Percentiles rank a stretch among this genome's conserved stretches.
These are phyloP conservation scores for Sisyra terminalis DNA, from an alignment of 2,888 invertebrate genomes.

Conservation along the genomic window DNA sequence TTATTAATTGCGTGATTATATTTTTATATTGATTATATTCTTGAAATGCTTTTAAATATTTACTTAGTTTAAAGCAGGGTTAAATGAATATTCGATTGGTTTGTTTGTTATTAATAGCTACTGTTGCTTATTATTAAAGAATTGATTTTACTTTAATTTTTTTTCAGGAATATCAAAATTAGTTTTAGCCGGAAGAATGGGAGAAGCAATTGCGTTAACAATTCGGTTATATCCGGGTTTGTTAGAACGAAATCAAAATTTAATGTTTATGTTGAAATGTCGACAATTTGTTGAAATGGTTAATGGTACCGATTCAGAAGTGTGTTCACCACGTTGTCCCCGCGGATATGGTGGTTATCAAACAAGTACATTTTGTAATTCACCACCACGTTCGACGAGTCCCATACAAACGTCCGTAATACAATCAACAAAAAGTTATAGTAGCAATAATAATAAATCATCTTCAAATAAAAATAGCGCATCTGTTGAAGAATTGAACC, in stretches of 20 bases:
- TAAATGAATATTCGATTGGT: too few relatives aligned
- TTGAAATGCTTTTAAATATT: too few relatives aligned
- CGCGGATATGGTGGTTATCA: slow-evolving; percentile 16
- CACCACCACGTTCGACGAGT: slow-evolving; percentile 26
- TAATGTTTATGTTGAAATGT: slow-evolving; percentile 91
- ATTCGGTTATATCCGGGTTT: slow-evolving; percentile 84
- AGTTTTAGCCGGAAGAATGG: slow-evolving; percentile 84
- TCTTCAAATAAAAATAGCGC: slow-evolving; percentile 12
- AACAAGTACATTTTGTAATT: background rate
- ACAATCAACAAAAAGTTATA: slow-evolving; percentile 50
- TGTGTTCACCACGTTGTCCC: slow-evolving; percentile 26
- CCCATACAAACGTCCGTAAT: slow-evolving; percentile 64
- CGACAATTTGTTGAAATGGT: slow-evolving; percentile 99
- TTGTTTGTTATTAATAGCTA: too few relatives aligned
- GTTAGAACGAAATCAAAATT: slow-evolving; percentile 75
- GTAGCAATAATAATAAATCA: slow-evolving; percentile 16
- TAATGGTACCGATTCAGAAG: slow-evolving; percentile 71
- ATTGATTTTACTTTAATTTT: too few relatives aligned
- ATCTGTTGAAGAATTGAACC: slow-evolving; percentile 33
- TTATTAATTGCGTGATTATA: too few relatives aligned
- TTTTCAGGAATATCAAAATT: slow-evolving; percentile 75
- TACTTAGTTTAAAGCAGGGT: too few relatives aligned
- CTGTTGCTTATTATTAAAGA: too few relatives aligned
- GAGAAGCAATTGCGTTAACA: slow-evolving; percentile 86
- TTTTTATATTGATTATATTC: too few relatives aligned